Conservation (phyloP, 2,797 vertebrate genomes). For the Orestias chungarensis region DNA sequence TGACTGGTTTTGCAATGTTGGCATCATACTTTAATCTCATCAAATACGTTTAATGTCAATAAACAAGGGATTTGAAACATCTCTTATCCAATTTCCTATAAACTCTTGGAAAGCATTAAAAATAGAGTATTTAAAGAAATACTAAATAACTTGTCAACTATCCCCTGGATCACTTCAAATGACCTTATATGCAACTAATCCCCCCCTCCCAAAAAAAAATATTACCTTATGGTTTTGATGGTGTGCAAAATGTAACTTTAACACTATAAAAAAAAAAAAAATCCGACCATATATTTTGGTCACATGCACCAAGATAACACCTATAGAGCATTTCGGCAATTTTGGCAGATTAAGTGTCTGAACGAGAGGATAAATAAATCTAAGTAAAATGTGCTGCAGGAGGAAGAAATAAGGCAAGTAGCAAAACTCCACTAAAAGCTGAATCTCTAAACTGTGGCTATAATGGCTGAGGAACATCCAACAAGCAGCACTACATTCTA, state of each 20-base stretch:
- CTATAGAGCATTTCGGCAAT: background rate
- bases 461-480: conserved; percentile 5
- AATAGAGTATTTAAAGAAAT: no score
- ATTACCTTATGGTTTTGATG: background rate
- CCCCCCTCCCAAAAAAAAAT: no score
- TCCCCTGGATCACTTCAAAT: no score
- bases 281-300: background rate
- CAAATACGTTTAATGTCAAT: conserved; percentile 7
- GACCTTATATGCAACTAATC: no score
- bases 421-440: conserved; percentile 6
- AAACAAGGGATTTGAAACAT: conserved; percentile 23
- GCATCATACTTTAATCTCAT: background rate
- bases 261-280: background rate
- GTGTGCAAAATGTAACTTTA: background rate
- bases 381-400: background rate
- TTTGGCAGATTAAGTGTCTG: background rate
- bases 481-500: conserved; percentile 1
- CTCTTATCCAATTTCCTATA: background rate
- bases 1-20: background rate
- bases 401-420: conserved; percentile 7
- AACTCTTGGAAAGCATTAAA: background rate
- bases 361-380: background rate
- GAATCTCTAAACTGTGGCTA: background rate
- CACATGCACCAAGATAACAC: background rate
- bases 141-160: no score